Percentiles rank a stretch among this genome's conserved stretches.
These are phyloP conservation scores for Hyles lineata DNA, from an alignment of 2,888 invertebrate species.

Conservation along the genomic window DNA sequence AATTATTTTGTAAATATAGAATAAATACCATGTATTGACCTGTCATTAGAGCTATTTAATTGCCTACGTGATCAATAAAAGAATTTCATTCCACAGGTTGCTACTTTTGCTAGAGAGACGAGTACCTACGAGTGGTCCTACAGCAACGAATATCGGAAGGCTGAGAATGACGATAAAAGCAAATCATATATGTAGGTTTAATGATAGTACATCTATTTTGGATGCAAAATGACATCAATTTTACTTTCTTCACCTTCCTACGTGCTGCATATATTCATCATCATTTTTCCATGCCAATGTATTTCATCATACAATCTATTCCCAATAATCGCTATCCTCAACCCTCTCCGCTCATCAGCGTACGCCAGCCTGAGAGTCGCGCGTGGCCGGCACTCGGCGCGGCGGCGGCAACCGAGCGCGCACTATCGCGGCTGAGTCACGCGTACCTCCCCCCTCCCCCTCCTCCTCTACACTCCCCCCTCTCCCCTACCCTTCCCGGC, in stretches of 20 bases:
- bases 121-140: not conserved
- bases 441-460: constrained; percentile 6
- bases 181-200: no score
- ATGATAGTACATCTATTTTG: no score
- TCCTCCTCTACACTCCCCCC: not conserved
- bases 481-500: not conserved
- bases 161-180: no score
- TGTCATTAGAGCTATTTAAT: no score
- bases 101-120: no score
- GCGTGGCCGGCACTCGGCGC: constrained; percentile 2
- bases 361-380: not conserved
- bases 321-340: not conserved
- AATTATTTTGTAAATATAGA: no score
- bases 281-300: not conserved
- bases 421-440: constrained; percentile 27
- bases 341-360: not conserved
- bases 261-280: not conserved
- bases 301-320: no score
- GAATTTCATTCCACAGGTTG: no score
- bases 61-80: no score
- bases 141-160: not conserved
- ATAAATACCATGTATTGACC: no score
- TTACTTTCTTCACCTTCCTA: no score
- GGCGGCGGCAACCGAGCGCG: constrained; percentile 12
- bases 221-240: no score